phyloP scores from a whole-genome alignment of 2,797 vertebrate genomes.

The Brachyalestes nurse region DNA sequence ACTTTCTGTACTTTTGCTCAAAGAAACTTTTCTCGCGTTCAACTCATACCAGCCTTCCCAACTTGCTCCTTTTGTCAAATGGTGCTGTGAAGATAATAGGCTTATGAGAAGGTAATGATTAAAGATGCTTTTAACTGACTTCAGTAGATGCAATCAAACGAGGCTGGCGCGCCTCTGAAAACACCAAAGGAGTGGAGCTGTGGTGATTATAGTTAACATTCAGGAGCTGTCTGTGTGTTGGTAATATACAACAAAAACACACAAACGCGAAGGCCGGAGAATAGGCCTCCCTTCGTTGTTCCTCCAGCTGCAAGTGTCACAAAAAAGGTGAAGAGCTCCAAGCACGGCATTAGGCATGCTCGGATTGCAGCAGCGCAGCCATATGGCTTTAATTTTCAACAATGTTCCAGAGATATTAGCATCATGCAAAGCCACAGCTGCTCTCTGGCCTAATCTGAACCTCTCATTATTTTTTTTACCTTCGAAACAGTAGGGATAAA shows the following conservation, averaged over 20 bases:
- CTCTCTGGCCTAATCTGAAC: neutral
- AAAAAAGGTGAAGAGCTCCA: neutral
- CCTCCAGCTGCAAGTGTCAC: neutral
- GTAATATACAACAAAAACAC: slow-evolving; percentile 57
- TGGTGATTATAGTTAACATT: slow-evolving; percentile 55
- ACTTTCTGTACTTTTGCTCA: slow-evolving; percentile 45
- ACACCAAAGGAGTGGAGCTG: slow-evolving; percentile 38
- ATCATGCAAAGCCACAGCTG: slow-evolving; percentile 4
- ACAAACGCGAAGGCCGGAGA: slow-evolving; percentile 7
- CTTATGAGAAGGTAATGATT: slow-evolving; percentile 64
- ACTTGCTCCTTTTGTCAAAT: slow-evolving; percentile 37
- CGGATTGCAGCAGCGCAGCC: neutral
- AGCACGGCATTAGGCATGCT: slow-evolving; percentile 23
- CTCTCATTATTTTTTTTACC: neutral
- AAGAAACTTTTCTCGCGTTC: slow-evolving; percentile 31
- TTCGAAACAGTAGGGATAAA: neutral
- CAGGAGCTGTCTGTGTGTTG: slow-evolving; percentile 48
- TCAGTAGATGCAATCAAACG: slow-evolving; percentile 58
- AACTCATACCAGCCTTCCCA: slow-evolving; percentile 54
- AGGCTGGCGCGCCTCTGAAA: slow-evolving; percentile 55
- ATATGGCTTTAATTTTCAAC: slow-evolving; percentile 24
- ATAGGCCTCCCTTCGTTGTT: slow-evolving; percentile 29
- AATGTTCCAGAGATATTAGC: slow-evolving; percentile 8
- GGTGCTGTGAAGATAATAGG: slow-evolving; percentile 63
- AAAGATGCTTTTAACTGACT: slow-evolving; percentile 65